Percentiles rank a stretch among this genome's conserved stretches.
Evolutionary conservation across 2,797 vertebrate genomes (phyloP).

Genomic region (Micromesistius poutassou): DNA sequence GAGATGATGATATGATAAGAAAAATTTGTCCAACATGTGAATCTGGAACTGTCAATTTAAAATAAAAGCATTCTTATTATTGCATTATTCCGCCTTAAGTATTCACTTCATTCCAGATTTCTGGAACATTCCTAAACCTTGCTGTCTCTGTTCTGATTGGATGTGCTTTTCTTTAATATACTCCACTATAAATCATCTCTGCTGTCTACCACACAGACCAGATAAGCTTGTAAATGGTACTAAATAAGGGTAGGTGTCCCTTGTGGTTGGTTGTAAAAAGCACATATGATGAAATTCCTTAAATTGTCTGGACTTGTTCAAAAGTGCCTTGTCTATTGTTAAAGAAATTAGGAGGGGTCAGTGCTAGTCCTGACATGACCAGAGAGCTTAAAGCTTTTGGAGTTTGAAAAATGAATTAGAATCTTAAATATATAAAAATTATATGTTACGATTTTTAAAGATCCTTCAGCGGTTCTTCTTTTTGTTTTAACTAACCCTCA

Average conservation of each 20-base stretch:
- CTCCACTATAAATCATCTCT: neutral
- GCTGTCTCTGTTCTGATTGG: neutral
- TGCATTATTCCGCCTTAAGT: neutral
- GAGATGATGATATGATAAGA: neutral
- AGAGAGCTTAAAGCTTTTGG: neutral
- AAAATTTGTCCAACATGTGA: neutral
- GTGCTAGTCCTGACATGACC: neutral
- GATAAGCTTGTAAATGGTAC: neutral
- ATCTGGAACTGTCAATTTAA: neutral
- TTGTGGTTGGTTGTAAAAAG: neutral
- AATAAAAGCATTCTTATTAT: neutral
- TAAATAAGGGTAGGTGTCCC: neutral
- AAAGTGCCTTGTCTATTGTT: neutral
- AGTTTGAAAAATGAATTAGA: neutral
- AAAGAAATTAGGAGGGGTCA: neutral
- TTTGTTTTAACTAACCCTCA: neutral
- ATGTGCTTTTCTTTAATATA: neutral
- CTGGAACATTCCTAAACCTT: conserved; percentile 1
- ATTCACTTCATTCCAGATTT: neutral
- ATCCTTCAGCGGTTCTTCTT: neutral
- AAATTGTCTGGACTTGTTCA: neutral
- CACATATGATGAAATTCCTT: neutral
- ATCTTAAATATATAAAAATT: no score
- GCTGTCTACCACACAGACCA: neutral
- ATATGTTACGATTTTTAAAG: neutral